Evolutionary conservation across 2,888 invertebrate species (phyloP), one percentile per base, ranked within the genome.

Genomic region (Glaucopsyche alexis): DNA sequence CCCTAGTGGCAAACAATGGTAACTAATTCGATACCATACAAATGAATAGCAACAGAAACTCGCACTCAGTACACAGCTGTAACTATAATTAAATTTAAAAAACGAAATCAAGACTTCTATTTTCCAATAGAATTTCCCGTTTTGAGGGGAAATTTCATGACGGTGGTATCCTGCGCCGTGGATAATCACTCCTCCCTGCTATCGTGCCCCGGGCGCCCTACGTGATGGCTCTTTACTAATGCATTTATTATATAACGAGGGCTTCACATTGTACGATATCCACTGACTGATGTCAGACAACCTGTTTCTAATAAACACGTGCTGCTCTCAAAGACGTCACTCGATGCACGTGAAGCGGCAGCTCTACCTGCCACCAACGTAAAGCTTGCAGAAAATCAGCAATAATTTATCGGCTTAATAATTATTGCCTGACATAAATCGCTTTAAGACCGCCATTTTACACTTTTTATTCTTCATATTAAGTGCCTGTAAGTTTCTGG

Each of bases 101-200:
- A 60, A 11, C 11, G 13, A 2, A 45, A n/a, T 40, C 2, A n/a
- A 65, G 19, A 72, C n/a, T 11, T 29, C 47, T 45, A 16, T 7
- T 29, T 40, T 19, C 13, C 6, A 4, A 52, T 19, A 11, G 11
- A 13, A 14, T 72, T 74, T 72, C 72, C 77, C 74, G 11, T 72
- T 74, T 71, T 72, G 16, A 50, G 16, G 74, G 84, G 81, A 80
- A 83, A 79, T 76, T 81, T 72, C 72, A 19, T 50, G 29, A 55
- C 40, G n/a, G 78, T 81, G 84, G 81, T 80, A 84, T 82, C 84
- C 80, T 84, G 79, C 74, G 78, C 76, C 77, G 82, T 85, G 84
- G 87, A 87, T 89, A 88, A 88, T 89, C 87, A 84, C 85, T 89
- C 86, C 86, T 89, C 86, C 88, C 86, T 84, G 83, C 84, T 85